Evolutionary conservation across 2,113 vertebrate genomes (phyloP), one percentile per base, ranked within the genome.

Genomic region (Pholis gunnellus): DNA sequence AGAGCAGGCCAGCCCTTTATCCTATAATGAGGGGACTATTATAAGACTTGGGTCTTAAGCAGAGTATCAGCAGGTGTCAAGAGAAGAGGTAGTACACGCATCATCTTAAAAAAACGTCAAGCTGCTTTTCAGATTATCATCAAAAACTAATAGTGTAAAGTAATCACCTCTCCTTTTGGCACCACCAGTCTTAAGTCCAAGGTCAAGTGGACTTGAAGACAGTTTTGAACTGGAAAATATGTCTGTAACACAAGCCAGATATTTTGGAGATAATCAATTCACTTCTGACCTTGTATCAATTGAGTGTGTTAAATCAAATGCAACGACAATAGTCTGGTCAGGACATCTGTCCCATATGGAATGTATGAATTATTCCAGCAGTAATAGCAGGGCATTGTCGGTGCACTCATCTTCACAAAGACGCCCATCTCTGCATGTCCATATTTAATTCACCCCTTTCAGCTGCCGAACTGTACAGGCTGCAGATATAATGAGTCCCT

Each of bases 1-100:
- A 94, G 90, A 90, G 88, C 87, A 84, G 84, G 82, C 78, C 79
- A 75, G 73, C 83, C 74, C 87, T 90, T 94, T 89, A 93, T 94
- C 92, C 92, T 75, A 90, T 94, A 93, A 94, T 88, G 89, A 93
- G 87, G 63, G 90, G 76, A 84, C 90, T 94, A 91, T 94, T 92
- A 93, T 90, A 92, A 87, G 86, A 82, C 74, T 38, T 71, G 91
- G 92, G 90, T 93, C 91, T 93, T 92, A 89, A 89, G 81, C 73
- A 84, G 86, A 54, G 72, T 76, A 77, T 64, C 81, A 75, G 70
- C 81, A 6, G 4, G 67, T 63, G 83, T 89, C 73, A 75, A 60
- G 86, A 79, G 83, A 75, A 48, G 83, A 61, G 44, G 79, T 54
- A 65, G 72, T 57, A 48, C 79, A 72, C 78, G 76, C 82, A 86